Evolutionary conservation across 30 jellyfish, hydroid and myxozoan genomes (phyloP).

Genomic region (Rhopilema esculentum): DNA sequence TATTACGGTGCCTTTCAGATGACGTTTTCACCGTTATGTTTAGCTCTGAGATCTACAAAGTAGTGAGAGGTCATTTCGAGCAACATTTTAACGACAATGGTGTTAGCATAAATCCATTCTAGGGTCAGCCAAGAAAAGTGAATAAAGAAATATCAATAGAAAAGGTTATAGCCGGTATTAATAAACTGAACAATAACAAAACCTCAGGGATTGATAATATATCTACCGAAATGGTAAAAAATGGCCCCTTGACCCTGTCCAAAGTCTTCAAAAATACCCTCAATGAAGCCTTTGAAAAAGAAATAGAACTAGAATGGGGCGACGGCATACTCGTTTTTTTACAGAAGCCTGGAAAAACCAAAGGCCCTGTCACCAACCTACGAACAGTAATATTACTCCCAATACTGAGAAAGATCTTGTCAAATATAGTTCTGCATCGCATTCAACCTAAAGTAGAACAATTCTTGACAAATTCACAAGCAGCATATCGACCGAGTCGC

Average conservation of each 20-base stretch:
- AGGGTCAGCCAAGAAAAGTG: constrained; percentile 51
- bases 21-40: too few relatives aligned
- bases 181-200: too few relatives aligned
- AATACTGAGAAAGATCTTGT: constrained; percentile 46
- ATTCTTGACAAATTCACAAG: constrained; percentile 40
- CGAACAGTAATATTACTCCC: constrained; percentile 59
- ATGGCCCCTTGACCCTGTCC: constrained; percentile 43
- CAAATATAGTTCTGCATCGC: constrained; percentile 38
- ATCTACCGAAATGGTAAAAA: too few relatives aligned
- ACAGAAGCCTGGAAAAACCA: constrained; percentile 69
- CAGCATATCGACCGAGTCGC: constrained; percentile 66
- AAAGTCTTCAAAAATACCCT: constrained; percentile 38
- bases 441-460: constrained; percentile 41
- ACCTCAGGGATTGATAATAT: too few relatives aligned
- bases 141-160: too few relatives aligned
- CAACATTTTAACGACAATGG: constrained; percentile 27
- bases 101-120: constrained; percentile 26
- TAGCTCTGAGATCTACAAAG: constrained; percentile 51
- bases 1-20: too few relatives aligned
- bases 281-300: constrained; percentile 53
- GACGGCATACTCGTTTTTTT: constrained; percentile 48
- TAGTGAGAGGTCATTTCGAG: constrained; percentile 48
- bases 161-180: too few relatives aligned
- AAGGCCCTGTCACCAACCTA: too few relatives aligned
- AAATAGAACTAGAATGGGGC: constrained; percentile 44